phyloP scores from a whole-genome alignment of 2,888 invertebrate species.

The Lycophotia porphyrea region DNA sequence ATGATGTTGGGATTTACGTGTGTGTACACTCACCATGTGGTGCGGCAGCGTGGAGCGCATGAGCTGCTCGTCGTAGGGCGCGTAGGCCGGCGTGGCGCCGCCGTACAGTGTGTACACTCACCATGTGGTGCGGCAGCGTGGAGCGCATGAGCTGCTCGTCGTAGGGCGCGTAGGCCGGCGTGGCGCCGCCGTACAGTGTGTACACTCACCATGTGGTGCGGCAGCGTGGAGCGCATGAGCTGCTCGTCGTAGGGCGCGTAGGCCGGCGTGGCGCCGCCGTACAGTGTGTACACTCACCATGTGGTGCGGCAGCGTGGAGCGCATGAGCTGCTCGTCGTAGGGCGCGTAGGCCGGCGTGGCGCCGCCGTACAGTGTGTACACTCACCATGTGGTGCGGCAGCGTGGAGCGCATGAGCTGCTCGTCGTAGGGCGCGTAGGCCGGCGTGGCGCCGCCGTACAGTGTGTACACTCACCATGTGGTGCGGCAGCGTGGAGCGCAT shows the following conservation, averaged over 20 bases:
- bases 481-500: conserved; percentile 94
- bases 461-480: conserved; percentile 84
- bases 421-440: conserved; percentile 92
- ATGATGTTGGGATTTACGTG: too few species aligned
- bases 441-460: conserved; percentile 89
- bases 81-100: too few species aligned
- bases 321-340: conserved; percentile 93
- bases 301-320: conserved; percentile 93
- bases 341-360: conserved; percentile 91
- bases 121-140: too few species aligned
- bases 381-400: conserved; percentile 89
- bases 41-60: conserved; percentile 89
- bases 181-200: too few species aligned
- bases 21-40: conserved; percentile 77
- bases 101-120: too few species aligned
- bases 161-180: too few species aligned
- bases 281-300: conserved; percentile 63
- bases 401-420: conserved; percentile 94
- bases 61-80: too few species aligned
- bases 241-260: conserved; percentile 93
- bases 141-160: too few species aligned
- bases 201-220: conserved; percentile 89
- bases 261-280: conserved; percentile 90
- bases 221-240: conserved; percentile 91
- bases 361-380: conserved; percentile 88